Evolutionary conservation across 2,888 invertebrate genomes (phyloP), one percentile per base, ranked within the genome.

Genomic region (Pterobdella sp.): DNA sequence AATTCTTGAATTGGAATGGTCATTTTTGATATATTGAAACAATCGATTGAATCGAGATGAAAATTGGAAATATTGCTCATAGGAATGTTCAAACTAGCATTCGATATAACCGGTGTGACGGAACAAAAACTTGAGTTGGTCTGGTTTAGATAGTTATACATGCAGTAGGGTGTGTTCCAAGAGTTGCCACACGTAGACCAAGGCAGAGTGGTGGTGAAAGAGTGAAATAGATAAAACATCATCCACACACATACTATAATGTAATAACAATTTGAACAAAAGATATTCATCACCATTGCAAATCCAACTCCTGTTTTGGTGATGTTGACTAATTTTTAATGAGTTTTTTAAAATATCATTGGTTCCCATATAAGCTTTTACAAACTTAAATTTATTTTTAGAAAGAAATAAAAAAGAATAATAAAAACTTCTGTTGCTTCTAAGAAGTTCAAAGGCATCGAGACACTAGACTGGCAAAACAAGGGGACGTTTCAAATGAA

Each of bases 201-300:
- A 0, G 95, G 94, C n/a, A 96, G 89, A 82, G 91, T 91, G 22
- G 77, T 34, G 0, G 80, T 78, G 74, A 86, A 81, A 10, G 85
- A 84, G 52, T 78, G 78, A 85, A 94, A 92, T 86, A 97, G 92
- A 84, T 98, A 98, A 86, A 94, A 96, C 78, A 95, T 90, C 0
- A 95, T 96, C 97, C 97, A 98, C 0, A 95, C 93, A 75, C 98
- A 87, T 77, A 98, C 94, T n/a, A 98, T 94, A 80, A 98, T 97
- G 86, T 98, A 98, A 86, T 96, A 98, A 72, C 94, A 91, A 84
- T 98, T 97, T 89, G 97, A 91, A 97, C 97, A 98, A 83, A 94
- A 95, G 0, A 97, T 95, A 93, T 96, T 96, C 3, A 98, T 94
- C 0, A 94, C 94, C 0, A 97, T 94, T 1, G 96, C 96, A 82